Conservation (phyloP, 2,888 invertebrate genomes). For the Phytoseiulus persimilis region DNA sequence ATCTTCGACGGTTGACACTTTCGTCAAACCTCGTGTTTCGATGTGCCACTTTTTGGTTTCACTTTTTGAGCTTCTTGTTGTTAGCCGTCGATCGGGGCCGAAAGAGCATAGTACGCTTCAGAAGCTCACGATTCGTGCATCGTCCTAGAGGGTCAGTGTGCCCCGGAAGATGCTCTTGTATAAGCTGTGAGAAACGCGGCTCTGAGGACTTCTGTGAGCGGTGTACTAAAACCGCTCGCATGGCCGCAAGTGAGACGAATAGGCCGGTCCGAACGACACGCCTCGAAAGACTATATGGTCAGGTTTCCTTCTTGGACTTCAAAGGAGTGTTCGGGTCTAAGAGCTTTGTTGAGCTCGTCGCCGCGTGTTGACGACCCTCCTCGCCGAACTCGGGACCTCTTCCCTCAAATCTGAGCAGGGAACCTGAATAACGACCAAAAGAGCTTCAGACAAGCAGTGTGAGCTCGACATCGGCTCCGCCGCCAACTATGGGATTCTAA, state of each 20-base stretch:
- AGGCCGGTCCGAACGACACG: not conserved
- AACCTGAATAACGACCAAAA: not conserved
- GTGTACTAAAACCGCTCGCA: not conserved
- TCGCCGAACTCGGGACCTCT: too few species aligned
- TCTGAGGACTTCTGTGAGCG: not conserved
- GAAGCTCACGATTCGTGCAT: not conserved
- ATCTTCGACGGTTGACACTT: too few species aligned
- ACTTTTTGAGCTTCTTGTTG: not conserved
- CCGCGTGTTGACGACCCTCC: too few species aligned
- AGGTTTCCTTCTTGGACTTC: not conserved
- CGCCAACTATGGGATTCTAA: too few species aligned
- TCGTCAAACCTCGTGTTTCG: too few species aligned
- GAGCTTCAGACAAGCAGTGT: not conserved
- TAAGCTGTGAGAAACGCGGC: not conserved
- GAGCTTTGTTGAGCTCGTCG: not conserved
- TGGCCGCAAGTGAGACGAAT: not conserved
- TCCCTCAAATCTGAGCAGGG: too few species aligned
- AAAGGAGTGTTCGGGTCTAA: not conserved
- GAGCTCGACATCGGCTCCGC: too few species aligned
- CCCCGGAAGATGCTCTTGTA: not conserved
- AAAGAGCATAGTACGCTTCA: not conserved
- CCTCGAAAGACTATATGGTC: not conserved
- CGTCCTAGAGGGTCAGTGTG: not conserved
- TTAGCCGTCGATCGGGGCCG: not conserved
- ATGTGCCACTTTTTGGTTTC: too few species aligned